Conservation (phyloP, 1,140 invertebrate genomes). For the Apocrypta bakeri region DNA sequence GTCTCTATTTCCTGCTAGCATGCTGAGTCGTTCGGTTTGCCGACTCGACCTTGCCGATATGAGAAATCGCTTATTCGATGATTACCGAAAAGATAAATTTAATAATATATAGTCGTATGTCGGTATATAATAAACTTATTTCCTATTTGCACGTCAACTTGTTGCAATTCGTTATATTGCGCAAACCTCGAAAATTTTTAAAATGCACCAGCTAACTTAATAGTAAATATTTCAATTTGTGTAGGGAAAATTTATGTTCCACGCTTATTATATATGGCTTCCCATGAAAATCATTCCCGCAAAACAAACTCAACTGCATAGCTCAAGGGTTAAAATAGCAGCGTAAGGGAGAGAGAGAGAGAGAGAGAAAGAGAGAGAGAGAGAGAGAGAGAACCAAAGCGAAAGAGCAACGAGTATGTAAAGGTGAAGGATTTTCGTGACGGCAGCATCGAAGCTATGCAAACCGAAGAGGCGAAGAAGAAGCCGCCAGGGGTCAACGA, state of each 20-base stretch:
- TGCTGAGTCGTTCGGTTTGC: background rate
- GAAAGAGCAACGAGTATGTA: slow-evolving; percentile 6
- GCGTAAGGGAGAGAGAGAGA: no score
- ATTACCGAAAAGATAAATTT: slow-evolving; percentile 2
- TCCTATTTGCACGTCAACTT: background rate
- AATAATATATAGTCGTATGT: background rate
- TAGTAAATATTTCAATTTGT: no score
- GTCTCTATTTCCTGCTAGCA: background rate
- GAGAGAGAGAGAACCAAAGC: background rate
- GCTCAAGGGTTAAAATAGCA: no score
- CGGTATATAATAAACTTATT: background rate
- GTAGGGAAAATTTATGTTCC: no score
- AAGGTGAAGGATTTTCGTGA: slow-evolving; percentile 49
- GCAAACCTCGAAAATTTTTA: no score
- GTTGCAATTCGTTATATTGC: no score
- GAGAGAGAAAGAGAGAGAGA: background rate
- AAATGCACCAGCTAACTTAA: no score
- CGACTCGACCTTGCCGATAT: slow-evolving; percentile 1
- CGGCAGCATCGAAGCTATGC: background rate
- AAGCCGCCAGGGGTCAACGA: slow-evolving; percentile 40
- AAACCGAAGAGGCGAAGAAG: background rate
- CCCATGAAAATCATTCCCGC: no score
- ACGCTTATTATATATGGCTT: no score
- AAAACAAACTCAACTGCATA: no score
- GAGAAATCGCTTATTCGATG: slow-evolving; percentile 1